phyloP scores from a whole-genome alignment of 2,888 invertebrate species.

The Dolichopus griseipennis region DNA sequence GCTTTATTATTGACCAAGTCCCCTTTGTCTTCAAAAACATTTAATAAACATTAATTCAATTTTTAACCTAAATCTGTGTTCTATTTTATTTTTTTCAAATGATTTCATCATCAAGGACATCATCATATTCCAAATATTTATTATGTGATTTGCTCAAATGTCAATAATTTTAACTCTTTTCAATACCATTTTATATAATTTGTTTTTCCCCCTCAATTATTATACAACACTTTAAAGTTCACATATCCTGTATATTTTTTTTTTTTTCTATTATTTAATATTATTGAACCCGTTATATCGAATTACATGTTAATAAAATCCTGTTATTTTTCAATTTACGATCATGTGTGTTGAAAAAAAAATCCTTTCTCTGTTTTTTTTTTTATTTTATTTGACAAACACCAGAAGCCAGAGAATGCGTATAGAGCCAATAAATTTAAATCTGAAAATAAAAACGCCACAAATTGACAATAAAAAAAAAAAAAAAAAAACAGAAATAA shows the following conservation, averaged over 20 bases:
- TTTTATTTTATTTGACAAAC: background rate
- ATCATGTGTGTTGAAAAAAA: background rate
- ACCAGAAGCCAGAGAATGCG: background rate
- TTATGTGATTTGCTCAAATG: too few species aligned
- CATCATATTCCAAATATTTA: too few species aligned
- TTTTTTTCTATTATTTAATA: background rate
- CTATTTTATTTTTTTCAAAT: too few species aligned
- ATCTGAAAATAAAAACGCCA: constrained; percentile 6
- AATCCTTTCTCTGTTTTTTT: too few species aligned
- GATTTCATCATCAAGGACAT: too few species aligned
- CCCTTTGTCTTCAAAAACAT: too few species aligned
- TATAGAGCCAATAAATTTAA: constrained; percentile 3
- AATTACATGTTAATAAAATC: background rate
- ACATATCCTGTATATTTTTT: background rate
- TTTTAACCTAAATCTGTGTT: too few species aligned
- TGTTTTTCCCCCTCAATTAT: too few species aligned
- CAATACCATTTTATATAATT: too few species aligned
- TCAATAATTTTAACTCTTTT: too few species aligned
- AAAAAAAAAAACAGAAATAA: background rate
- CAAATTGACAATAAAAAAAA: background rate
- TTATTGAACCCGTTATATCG: constrained; percentile 1
- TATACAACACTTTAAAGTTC: background rate
- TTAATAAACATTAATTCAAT: too few species aligned
- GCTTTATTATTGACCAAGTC: too few species aligned
- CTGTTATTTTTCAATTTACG: constrained; percentile 1